A percentile compares a stretch with the other conserved stretches of the same genome.
Evolutionary conservation across 2,797 vertebrate species (phyloP).

Genomic region (Channallabes apus): DNA sequence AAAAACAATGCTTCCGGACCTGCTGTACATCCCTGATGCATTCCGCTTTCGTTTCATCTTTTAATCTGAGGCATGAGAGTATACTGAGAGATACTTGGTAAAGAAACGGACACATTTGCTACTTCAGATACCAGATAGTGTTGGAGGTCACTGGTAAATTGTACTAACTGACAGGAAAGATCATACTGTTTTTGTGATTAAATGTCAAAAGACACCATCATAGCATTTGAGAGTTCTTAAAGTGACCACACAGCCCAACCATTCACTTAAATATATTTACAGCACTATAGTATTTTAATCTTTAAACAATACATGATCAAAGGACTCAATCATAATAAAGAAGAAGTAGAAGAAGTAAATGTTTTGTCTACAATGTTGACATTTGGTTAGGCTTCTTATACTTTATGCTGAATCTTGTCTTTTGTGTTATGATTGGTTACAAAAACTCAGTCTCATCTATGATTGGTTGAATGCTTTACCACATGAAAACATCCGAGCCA

Average conservation of each 20-base stretch:
- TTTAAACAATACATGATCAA: neutral
- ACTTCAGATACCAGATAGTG: slow-evolving; percentile 34
- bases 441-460: too few relatives aligned
- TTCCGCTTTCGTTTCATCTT: neutral
- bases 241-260: neutral
- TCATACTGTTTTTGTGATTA: neutral
- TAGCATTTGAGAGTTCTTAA: neutral
- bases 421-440: too few relatives aligned
- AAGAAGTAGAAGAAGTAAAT: too few relatives aligned
- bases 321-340: too few relatives aligned
- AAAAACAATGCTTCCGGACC: neutral
- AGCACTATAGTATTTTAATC: neutral
- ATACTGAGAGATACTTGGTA: neutral
- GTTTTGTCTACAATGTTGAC: too few relatives aligned
- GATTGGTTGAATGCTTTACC: too few relatives aligned
- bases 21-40: neutral
- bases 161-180: neutral
- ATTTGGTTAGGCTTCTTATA: too few relatives aligned
- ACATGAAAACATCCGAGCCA: too few relatives aligned
- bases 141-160: too few relatives aligned
- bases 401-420: too few relatives aligned
- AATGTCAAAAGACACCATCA: neutral
- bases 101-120: slow-evolving; percentile 12
- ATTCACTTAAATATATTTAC: neutral
- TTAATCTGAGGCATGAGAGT: neutral